Evolutionary conservation across 2,797 vertebrate species (phyloP).

Genomic region (Glyptemys insculpta): DNA sequence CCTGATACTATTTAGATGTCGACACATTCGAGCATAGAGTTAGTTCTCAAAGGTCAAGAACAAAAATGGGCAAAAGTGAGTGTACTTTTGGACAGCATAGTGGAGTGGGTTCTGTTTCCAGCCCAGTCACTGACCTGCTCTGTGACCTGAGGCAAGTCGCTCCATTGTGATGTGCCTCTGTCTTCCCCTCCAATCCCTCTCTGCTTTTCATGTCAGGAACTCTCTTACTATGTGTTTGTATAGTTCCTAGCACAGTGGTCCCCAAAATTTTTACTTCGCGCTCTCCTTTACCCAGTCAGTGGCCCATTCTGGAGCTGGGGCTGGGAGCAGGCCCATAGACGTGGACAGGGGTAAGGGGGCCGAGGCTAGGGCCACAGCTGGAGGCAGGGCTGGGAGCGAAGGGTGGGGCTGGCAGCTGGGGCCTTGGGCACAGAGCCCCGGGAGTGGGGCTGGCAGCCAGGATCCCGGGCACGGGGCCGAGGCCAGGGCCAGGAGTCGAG

Average conservation of each 20-base stretch:
- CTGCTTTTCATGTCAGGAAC: neutral
- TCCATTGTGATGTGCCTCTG: neutral
- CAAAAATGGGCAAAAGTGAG: neutral
- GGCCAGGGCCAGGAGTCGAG: no score
- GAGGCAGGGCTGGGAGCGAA: no score
- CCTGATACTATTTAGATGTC: accelerated
- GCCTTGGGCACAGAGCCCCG: no score
- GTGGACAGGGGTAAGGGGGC: no score
- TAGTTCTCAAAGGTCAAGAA: neutral
- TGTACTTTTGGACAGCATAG: neutral
- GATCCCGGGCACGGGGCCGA: no score
- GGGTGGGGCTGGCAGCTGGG: no score
- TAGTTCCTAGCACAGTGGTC: neutral
- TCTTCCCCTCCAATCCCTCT: neutral
- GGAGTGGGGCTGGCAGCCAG: no score
- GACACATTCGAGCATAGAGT: neutral
- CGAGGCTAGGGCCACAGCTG: no score
- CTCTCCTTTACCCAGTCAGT: no score
- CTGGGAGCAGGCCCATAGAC: no score
- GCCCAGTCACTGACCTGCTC: neutral
- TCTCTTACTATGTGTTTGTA: neutral
- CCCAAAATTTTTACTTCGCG: no score
- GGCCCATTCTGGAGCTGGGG: no score
- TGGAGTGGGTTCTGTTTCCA: neutral
- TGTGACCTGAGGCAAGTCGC: neutral